Base-by-base conservation (phyloP, 2,888 invertebrate species). In the Meliscaeva auricollis region DNA sequence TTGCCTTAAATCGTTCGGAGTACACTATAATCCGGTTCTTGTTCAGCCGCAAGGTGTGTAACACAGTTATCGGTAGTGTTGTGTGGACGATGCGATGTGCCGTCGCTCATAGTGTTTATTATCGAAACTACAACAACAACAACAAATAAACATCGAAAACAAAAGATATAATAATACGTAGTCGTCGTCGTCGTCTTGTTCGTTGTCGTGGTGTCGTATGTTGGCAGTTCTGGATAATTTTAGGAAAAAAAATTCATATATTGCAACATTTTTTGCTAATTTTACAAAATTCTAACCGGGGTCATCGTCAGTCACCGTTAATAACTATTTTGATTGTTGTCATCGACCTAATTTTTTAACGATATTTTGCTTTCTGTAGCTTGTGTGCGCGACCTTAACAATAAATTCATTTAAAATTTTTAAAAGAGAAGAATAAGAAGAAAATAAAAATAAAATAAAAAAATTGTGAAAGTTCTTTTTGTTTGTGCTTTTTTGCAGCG, bases 1-100 rank as follows among this genome's bases (percentile, higher is more conserved):
- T 79, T 75, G 66, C 69, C 52, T 75, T 60, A 72, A 84, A 84
- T 84, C 60, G 75, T 72, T 84, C 64, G 32, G 69, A 78, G 70
- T 78, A 60, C 62, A 77, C 58, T 20, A 76, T 73, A 85, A 85
- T 85, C 85, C 85, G 85, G 81, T 85, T 85, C 72, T 85, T 64
- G 77, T 80, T 64, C 76, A 69, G 85, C 77, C 81, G 81, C 85
- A 85, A 85, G 79, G 85, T 85, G 85, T 85, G 80, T 85, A 77
- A 77, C 85, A 85, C 85, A 77, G 81, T 81, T 77, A 81, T 81
- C 75, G 76, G 32, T 72, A 70, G 38, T 79, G 50, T 50, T 84
- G 70, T 58, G 44, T 44, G 35, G 58, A 35, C 20, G 35, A 11
- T 73, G 60, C 20, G 35, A 11, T 73, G 60, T 73, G 58, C 50